Evolutionary conservation across 1,140 invertebrate species (phyloP).

Genomic region (Lordiphosa clarofinis): DNA sequence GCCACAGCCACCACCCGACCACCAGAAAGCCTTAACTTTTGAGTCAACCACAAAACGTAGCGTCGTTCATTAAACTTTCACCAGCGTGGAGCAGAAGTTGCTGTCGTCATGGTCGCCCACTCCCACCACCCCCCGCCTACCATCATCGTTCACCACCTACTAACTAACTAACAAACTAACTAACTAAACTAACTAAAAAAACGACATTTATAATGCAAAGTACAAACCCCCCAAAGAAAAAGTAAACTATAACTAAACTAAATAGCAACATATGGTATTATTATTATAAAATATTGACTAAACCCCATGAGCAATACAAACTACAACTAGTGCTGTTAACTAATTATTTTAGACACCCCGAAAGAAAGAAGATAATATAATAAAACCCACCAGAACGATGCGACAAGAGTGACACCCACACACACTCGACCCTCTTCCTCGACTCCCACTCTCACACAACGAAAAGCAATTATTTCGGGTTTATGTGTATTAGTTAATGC

Average conservation of each 20-base stretch:
- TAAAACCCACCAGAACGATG: slow-evolving; percentile 36
- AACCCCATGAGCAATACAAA: slow-evolving; percentile 67
- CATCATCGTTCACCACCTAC: slow-evolving; percentile 61
- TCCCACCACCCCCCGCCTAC: slow-evolving; percentile 39
- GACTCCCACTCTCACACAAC: slow-evolving; percentile 34
- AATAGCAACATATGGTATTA: slow-evolving; percentile 76
- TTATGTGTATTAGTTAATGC: slow-evolving; percentile 72
- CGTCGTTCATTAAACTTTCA: slow-evolving; percentile 70
- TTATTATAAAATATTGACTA: slow-evolving; percentile 44
- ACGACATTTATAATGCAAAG: slow-evolving; percentile 72
- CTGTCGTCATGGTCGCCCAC: slow-evolving; percentile 8
- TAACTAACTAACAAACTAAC: slow-evolving; percentile 33
- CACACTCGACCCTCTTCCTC: slow-evolving; percentile 2
- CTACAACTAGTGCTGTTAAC: slow-evolving; percentile 67
- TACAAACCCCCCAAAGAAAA: slow-evolving; percentile 54
- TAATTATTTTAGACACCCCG: slow-evolving; percentile 63
- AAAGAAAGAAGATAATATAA: slow-evolving; percentile 27
- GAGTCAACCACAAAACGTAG: slow-evolving; percentile 40
- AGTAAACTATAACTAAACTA: slow-evolving; percentile 36
- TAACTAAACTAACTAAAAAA: slow-evolving; percentile 27
- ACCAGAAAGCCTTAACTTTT: slow-evolving; percentile 65
- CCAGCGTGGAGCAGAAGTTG: slow-evolving; percentile 4
- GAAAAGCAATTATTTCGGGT: slow-evolving; percentile 69
- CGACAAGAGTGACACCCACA: slow-evolving; percentile 20
- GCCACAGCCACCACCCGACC: slow-evolving; percentile 11